Evolutionary conservation across 1,140 invertebrate genomes (phyloP).

Genomic region (Tribolium madens): DNA sequence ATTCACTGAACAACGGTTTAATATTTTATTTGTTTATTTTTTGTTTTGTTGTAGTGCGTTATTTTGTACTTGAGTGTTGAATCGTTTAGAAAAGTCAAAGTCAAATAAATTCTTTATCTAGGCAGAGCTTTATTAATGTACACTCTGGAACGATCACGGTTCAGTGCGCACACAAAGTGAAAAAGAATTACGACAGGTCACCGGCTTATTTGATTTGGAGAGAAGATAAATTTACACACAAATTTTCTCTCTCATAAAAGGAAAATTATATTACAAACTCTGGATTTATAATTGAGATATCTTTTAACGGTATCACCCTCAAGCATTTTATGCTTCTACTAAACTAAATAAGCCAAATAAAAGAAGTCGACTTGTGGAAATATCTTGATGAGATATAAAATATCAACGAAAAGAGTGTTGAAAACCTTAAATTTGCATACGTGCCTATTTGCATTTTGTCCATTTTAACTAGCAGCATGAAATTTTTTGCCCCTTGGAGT

Average conservation of each 20-base stretch:
- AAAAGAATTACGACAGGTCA: slow-evolving; percentile 43
- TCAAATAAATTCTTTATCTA: slow-evolving; percentile 36
- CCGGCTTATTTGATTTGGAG: slow-evolving; percentile 31
- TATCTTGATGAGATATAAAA: slow-evolving; percentile 17
- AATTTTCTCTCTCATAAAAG: slow-evolving; percentile 6
- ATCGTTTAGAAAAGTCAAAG: neutral
- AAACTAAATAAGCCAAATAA: slow-evolving; percentile 3
- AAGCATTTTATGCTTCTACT: neutral
- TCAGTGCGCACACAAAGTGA: slow-evolving; percentile 39
- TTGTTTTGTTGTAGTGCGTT: neutral
- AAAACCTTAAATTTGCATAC: slow-evolving; percentile 4
- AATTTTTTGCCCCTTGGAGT: neutral
- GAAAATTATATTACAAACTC: slow-evolving; percentile 14
- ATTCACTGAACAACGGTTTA: neutral
- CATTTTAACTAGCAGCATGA: neutral
- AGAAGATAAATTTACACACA: slow-evolving; percentile 38
- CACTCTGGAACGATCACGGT: slow-evolving; percentile 32
- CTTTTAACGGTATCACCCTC: neutral
- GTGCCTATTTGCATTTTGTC: slow-evolving; percentile 22
- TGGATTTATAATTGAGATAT: slow-evolving; percentile 29
- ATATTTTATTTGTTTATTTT: neutral
- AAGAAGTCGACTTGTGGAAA: neutral
- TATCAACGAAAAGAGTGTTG: neutral
- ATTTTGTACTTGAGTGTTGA: neutral
- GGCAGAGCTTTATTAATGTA: slow-evolving; percentile 41